Evolutionary conservation across 2,888 invertebrate species (phyloP).

Genomic region (Balanococcus diminutus): DNA sequence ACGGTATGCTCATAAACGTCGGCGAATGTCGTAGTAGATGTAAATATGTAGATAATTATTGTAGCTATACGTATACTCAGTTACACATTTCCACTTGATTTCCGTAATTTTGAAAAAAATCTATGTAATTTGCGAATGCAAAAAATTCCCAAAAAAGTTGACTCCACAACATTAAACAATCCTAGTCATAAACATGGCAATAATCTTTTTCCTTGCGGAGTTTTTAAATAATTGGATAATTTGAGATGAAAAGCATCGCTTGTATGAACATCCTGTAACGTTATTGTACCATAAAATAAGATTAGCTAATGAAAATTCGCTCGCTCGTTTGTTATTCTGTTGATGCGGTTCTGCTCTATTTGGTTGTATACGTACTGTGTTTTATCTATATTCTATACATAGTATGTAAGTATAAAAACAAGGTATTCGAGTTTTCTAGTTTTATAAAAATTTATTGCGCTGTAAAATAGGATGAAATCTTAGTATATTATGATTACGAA

Average conservation of each 20-base stretch:
- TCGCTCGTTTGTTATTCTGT: conserved; percentile 13
- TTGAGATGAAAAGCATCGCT: background rate
- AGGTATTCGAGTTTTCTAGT: background rate
- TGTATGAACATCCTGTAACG: conserved; percentile 1
- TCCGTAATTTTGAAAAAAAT: no score
- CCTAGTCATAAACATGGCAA: background rate
- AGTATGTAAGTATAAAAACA: background rate
- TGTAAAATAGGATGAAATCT: conserved; percentile 13
- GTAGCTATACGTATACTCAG: no score
- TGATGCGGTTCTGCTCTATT: conserved; percentile 24
- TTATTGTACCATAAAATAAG: conserved; percentile 24
- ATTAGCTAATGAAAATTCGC: conserved; percentile 38
- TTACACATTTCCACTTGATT: no score
- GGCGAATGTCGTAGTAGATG: no score
- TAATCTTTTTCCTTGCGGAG: background rate
- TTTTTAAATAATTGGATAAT: conserved; percentile 20
- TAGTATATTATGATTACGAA: background rate
- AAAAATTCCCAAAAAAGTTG: no score
- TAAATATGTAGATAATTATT: no score
- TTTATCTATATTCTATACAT: background rate
- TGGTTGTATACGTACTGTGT: background rate
- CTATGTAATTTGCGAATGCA: no score
- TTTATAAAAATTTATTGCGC: conserved; percentile 16
- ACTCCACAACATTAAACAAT: no score
- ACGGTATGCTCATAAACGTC: no score